Conservation (phyloP, 1,140 invertebrate species). For the Drosophila busckii region DNA sequence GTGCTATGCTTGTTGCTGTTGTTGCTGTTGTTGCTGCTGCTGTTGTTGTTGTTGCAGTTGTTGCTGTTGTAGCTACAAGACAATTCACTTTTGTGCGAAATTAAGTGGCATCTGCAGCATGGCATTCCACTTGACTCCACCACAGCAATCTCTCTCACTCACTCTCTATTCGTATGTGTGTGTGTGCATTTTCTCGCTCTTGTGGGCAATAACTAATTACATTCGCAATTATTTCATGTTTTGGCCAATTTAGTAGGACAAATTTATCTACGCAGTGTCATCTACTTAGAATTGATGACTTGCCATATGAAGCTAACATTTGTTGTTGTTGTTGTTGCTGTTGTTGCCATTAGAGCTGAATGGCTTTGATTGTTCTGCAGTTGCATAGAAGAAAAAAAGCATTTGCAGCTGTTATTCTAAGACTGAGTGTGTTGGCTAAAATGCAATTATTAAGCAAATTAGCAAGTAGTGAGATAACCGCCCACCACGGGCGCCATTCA, state of each 20-base stretch:
- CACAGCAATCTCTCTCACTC: constrained; percentile 18
- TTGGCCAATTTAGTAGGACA: constrained; percentile 79
- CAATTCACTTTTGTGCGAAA: constrained; percentile 79
- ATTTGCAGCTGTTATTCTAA: constrained; percentile 46
- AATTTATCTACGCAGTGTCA: constrained; percentile 79
- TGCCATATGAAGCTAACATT: constrained; percentile 55
- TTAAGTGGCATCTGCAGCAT: constrained; percentile 77
- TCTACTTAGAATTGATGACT: constrained; percentile 79
- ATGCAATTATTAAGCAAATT: constrained; percentile 75
- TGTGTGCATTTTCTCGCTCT: constrained; percentile 51
- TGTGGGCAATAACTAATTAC: constrained; percentile 78
- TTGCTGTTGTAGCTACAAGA: constrained; percentile 72
- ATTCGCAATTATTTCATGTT: constrained; percentile 79
- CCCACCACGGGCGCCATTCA: constrained; percentile 56
- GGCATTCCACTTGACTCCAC: constrained; percentile 76
- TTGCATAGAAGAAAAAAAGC: constrained; percentile 50
- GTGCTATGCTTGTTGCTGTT: constrained; percentile 57
- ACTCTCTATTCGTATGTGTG: constrained; percentile 3
- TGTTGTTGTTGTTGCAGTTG: constrained; percentile 29
- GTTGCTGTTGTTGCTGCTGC: constrained; percentile 17
- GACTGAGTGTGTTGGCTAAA: constrained; percentile 34
- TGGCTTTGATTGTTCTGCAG: constrained; percentile 64
- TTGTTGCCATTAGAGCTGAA: constrained; percentile 43
- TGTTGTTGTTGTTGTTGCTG: constrained; percentile 18
- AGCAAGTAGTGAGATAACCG: constrained; percentile 63